Base-by-base conservation (phyloP, 2,888 invertebrate species). In the Flexamia atlantica region DNA sequence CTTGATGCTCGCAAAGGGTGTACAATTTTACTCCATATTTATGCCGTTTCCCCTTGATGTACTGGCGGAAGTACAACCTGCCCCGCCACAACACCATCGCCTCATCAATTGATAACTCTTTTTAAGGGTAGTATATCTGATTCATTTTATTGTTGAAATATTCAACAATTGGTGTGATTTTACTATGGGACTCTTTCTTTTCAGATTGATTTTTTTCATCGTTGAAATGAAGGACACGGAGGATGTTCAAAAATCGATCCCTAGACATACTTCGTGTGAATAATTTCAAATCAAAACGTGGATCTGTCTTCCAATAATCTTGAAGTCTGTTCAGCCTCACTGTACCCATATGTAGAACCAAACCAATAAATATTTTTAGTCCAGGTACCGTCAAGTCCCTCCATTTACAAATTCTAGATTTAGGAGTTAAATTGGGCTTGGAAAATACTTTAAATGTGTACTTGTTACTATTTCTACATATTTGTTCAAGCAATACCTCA, bases 291-390 rank as follows among this genome's bases (percentile, higher is more conserved):
- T 83, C 83, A 40, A 85, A 83, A 14, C 80, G 28, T 12, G 14
- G 23, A 14, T 85, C 57, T 9, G 50, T 42, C 9, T 80, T 83
- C 85, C 85, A 85, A 32, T 85, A 85, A 42, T 85, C 85, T 7
- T 81, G 81, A 0, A 85, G 23, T 30, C 83, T 50, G 74, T 83
- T 83, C 80, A 85, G 68, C 32, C 83, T 23, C 0, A 85, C 76
- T 14, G 83, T 85, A 3, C 85, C 85, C 42, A 83, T 85, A 72
- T 85, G 85, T 42, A 83, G 81, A 17, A 85, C 40, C 28, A 85
- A 25, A 0, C 85, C 85, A 23, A 85, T 28, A 42, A 85, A 85
- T 1, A 28, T 30, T 42, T 46, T 46, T 36, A 83, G 53, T 46
- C 83, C 84, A 9, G 64, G 12, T 28, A 80, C 82, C 46, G 30